A percentile compares a stretch with the other conserved stretches of the same genome.
Evolutionary conservation across 2,113 vertebrate genomes (phyloP).

Genomic region (Microcebus lehilahytsara): DNA sequence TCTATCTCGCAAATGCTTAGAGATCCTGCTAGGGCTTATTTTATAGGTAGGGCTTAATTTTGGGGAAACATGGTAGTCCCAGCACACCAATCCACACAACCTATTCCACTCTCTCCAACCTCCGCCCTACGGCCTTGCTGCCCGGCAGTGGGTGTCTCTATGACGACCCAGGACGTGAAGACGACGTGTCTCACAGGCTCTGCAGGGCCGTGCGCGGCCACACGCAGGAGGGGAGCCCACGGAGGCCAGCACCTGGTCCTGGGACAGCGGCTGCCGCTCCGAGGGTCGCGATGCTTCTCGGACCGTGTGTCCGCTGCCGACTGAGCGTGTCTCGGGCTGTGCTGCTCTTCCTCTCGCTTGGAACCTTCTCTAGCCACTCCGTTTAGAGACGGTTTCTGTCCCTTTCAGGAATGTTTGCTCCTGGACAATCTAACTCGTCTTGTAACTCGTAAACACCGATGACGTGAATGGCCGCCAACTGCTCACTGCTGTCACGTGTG

Average conservation of each 20-base stretch:
- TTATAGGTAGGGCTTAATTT: no score
- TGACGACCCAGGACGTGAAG: no score
- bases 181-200: background rate
- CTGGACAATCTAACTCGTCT: accelerated
- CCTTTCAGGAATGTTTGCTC: no score
- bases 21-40: no score
- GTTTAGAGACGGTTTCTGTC: background rate
- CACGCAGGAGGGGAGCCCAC: accelerated
- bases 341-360: background rate
- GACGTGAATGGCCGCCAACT: accelerated
- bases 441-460: accelerated
- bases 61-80: no score
- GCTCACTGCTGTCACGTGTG: no score
- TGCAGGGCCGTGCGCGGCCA: accelerated
- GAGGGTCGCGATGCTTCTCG: background rate
- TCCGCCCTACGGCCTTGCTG: no score
- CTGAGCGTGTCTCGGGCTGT: accelerated
- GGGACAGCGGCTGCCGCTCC: accelerated
- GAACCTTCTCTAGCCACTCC: background rate
- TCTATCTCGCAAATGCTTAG: no score
- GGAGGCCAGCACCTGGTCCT: background rate
- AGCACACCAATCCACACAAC: no score
- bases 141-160: no score
- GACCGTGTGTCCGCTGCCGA: no score
- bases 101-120: no score